Evolutionary conservation across 2,888 invertebrate genomes (phyloP).

Genomic region (Hydraecia micacea): DNA sequence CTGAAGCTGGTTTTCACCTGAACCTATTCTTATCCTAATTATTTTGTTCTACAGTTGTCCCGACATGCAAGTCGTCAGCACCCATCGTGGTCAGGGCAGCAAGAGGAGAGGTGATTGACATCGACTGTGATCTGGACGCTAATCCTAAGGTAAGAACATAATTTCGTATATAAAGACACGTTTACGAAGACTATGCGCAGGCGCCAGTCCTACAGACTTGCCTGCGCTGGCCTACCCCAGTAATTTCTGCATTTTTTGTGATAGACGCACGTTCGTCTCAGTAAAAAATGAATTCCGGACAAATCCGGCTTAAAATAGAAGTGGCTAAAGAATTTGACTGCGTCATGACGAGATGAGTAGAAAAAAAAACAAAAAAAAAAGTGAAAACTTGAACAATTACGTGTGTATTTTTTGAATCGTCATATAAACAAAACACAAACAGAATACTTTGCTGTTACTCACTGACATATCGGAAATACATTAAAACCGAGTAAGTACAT

Average conservation of each 20-base stretch:
- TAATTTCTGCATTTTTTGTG: neutral
- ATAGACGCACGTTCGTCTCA: neutral
- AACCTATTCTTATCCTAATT: neutral
- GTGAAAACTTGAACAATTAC: too few relatives aligned
- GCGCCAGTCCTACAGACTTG: neutral
- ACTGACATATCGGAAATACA: too few relatives aligned
- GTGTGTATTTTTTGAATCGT: too few relatives aligned
- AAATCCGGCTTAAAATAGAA: neutral
- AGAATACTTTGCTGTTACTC: too few relatives aligned
- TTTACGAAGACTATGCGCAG: neutral
- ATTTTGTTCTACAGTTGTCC: slow-evolving; percentile 87
- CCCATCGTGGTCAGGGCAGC: slow-evolving; percentile 92
- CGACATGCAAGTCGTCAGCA: slow-evolving; percentile 91
- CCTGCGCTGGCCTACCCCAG: neutral
- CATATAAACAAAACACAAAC: too few relatives aligned
- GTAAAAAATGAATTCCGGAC: neutral
- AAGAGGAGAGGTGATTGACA: slow-evolving; percentile 91
- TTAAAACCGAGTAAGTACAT: too few relatives aligned
- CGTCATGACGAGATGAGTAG: neutral
- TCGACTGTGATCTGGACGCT: slow-evolving; percentile 93
- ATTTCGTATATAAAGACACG: neutral
- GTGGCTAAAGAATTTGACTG: neutral
- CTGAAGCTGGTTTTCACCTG: neutral
- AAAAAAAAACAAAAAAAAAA: too few relatives aligned
- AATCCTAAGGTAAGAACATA: slow-evolving; percentile 91